phyloP scores from a whole-genome alignment of 1,140 invertebrate genomes.

The Nymphalis io region DNA sequence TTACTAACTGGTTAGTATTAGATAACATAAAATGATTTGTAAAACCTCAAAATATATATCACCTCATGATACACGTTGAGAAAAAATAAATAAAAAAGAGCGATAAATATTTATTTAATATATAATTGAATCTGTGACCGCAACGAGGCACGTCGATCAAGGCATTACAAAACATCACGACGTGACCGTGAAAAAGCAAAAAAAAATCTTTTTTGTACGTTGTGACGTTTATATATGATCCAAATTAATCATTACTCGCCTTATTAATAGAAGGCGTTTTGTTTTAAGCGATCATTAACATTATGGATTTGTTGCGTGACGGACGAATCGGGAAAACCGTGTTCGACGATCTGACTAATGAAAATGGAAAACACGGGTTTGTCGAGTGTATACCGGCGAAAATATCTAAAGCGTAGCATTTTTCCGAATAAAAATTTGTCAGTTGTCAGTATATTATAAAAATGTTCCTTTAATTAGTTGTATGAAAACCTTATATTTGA shows the following conservation, averaged over 20 bases:
- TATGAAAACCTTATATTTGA: no score
- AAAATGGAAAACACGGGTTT: slow-evolving; percentile 2
- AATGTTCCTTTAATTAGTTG: no score
- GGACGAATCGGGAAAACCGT: slow-evolving; percentile 5
- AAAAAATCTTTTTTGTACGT: slow-evolving; percentile 1
- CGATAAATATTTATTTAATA: slow-evolving; percentile 2
- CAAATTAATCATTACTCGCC: slow-evolving; percentile 20
- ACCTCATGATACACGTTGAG: no score
- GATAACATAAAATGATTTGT: no score
- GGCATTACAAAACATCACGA: not conserved
- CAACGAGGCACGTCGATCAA: not conserved
- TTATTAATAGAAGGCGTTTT: slow-evolving; percentile 27
- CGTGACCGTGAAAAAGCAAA: not conserved
- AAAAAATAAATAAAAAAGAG: not conserved
- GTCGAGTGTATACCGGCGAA: not conserved
- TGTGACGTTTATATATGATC: slow-evolving; percentile 26
- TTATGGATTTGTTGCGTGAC: not conserved
- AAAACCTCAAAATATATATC: no score
- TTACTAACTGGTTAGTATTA: no score
- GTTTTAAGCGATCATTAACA: slow-evolving; percentile 23
- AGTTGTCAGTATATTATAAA: no score
- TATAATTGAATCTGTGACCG: slow-evolving; percentile 4
- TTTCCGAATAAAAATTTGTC: no score
- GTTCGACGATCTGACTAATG: slow-evolving; percentile 8
- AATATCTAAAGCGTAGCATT: not conserved